These are phyloP conservation scores for Pelodiscus sinensis DNA, from an alignment of 2,113 vertebrate genomes.

Conservation along the genomic window DNA sequence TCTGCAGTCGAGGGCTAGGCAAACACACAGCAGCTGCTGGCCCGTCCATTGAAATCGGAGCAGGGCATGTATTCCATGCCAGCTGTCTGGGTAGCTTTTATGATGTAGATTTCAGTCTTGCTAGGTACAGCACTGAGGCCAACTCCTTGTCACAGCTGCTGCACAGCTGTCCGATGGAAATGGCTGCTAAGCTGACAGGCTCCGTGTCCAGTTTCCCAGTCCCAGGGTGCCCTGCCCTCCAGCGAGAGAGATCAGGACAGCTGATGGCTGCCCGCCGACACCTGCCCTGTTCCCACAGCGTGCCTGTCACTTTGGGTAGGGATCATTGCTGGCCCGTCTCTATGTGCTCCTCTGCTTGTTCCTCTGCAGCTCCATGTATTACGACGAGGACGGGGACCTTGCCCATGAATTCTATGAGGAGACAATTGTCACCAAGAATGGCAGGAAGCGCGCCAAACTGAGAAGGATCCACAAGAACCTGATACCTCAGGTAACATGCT, in stretches of 20 bases:
- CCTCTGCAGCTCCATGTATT: conserved; percentile 92
- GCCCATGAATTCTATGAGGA: conserved; percentile 99
- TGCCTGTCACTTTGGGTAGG: background rate
- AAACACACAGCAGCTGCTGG: background rate
- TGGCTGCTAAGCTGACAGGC: background rate
- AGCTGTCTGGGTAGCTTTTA: background rate
- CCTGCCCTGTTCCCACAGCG: background rate
- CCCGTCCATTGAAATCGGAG: background rate
- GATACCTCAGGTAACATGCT: conserved; percentile 91
- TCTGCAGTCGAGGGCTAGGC: background rate
- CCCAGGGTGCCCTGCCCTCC: background rate
- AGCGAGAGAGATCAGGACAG: accelerated
- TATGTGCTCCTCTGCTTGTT: background rate
- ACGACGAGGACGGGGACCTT: conserved; percentile 96
- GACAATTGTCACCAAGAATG: conserved; percentile 96
- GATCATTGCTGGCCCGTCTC: accelerated
- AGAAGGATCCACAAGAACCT: conserved; percentile 96
- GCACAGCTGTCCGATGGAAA: background rate
- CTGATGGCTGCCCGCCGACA: background rate
- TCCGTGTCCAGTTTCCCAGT: background rate
- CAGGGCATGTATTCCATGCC: background rate
- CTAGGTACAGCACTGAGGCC: background rate
- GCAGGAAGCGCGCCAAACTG: conserved; percentile 94
- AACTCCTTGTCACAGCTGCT: background rate
- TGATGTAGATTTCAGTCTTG: background rate